phyloP scores from a whole-genome alignment of 2,888 invertebrate genomes.

The Sminthurinus aureus region DNA sequence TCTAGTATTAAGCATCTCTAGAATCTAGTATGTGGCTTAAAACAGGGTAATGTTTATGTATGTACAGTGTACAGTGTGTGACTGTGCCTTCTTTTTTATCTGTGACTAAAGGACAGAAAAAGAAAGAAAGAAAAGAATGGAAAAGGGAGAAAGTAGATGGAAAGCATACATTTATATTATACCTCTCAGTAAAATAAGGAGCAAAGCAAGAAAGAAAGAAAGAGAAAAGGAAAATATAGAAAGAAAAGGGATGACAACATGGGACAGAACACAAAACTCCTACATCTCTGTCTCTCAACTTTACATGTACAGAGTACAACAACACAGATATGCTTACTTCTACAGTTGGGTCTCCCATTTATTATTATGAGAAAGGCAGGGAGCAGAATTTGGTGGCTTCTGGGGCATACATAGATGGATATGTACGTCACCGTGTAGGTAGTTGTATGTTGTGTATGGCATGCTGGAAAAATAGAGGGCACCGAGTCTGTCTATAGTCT shows the following conservation, averaged over 20 bases:
- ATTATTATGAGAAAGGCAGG: not conserved
- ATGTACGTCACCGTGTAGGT: not conserved
- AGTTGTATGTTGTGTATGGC: not conserved
- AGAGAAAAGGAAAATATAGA: not conserved
- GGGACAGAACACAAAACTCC: not conserved
- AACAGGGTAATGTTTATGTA: not conserved
- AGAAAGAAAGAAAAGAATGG: not conserved
- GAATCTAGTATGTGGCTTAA: not conserved
- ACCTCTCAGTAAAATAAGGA: too few relatives aligned
- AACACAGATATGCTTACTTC: not conserved
- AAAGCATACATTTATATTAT: not conserved
- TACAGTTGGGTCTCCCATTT: not conserved
- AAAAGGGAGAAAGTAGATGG: not conserved
- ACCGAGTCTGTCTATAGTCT: too few relatives aligned
- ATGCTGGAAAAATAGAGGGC: too few relatives aligned
- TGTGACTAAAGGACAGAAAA: too few relatives aligned
- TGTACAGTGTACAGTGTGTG: not conserved
- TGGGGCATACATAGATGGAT: not conserved
- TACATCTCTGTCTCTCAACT: not conserved
- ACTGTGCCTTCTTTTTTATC: too few relatives aligned
- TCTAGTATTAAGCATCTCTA: too few relatives aligned
- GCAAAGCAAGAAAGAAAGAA: too few relatives aligned
- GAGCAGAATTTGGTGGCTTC: not conserved
- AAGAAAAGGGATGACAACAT: not conserved
- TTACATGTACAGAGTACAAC: too few relatives aligned